These are phyloP conservation scores for Aepyceros melampus DNA, from an alignment of 2,113 vertebrate genomes.

Conservation along the genomic window DNA sequence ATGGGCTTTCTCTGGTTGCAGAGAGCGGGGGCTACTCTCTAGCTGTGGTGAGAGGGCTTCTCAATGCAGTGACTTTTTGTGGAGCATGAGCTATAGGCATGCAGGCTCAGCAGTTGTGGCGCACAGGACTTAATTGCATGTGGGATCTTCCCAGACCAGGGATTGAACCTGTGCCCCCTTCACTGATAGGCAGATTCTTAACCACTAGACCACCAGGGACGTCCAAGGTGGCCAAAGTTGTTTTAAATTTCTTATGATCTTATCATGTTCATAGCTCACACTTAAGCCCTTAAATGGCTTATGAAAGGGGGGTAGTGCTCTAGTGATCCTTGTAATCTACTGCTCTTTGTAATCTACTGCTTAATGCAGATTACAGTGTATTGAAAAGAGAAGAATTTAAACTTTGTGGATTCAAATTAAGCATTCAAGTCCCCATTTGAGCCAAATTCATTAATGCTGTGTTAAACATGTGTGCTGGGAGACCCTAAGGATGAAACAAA, in stretches of 20 bases:
- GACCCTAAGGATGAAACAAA: background rate
- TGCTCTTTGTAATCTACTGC: background rate
- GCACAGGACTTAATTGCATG: background rate
- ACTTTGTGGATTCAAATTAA: background rate
- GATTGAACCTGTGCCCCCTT: background rate
- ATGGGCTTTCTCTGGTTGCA: background rate
- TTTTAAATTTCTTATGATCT: background rate
- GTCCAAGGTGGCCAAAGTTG: background rate
- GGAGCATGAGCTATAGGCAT: background rate
- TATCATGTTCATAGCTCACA: background rate
- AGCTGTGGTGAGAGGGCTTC: background rate
- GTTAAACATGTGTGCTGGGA: background rate
- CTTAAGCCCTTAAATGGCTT: background rate
- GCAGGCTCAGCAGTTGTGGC: background rate
- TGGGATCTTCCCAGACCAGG: background rate
- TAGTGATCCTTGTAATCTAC: background rate
- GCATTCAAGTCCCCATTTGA: background rate
- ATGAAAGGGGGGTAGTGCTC: background rate
- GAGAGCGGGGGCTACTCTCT: background rate
- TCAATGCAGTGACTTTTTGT: background rate
- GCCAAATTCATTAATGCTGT: background rate
- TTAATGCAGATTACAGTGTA: background rate
- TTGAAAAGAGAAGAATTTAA: background rate
- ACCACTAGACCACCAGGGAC: background rate
- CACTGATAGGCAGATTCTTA: background rate